These are phyloP conservation scores for Malurus cyaneus DNA, from an alignment of 2,113 vertebrate genomes.

Conservation along the genomic window DNA sequence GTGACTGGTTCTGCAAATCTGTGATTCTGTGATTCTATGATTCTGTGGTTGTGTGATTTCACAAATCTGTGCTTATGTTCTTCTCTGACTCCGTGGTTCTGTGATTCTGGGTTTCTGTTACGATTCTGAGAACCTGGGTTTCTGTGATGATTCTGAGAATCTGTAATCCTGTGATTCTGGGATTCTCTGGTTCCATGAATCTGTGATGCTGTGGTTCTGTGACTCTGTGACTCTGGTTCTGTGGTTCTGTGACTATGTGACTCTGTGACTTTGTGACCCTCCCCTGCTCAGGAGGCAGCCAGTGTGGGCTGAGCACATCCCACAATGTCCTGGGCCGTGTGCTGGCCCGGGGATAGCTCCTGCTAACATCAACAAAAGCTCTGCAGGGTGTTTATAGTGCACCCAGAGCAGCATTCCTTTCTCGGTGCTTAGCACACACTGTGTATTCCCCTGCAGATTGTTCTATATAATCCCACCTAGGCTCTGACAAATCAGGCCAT, in stretches of 20 bases:
- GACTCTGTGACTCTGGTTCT: not conserved
- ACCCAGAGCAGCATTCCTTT: constrained; percentile 14
- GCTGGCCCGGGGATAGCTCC: not conserved
- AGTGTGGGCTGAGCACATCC: not conserved
- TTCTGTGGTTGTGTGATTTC: too few species aligned
- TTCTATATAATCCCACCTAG: not conserved
- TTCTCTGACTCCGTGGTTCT: not conserved
- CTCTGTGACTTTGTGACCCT: not conserved
- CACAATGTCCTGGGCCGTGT: not conserved
- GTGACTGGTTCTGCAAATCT: not conserved
- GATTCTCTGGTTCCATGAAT: accelerated
- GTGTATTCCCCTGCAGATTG: not conserved
- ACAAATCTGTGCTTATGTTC: accelerated
- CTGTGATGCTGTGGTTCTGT: accelerated
- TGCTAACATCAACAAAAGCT: constrained; percentile 3
- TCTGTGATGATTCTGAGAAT: accelerated
- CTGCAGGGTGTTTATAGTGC: not conserved
- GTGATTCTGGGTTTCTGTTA: accelerated
- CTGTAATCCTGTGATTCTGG: not conserved
- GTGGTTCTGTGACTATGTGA: accelerated
- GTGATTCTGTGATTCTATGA: not conserved
- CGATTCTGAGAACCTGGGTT: accelerated
- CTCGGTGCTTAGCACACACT: not conserved
- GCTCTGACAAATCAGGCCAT: not conserved
- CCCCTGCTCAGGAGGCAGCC: accelerated